Percentiles rank a stretch among this genome's conserved stretches.
phyloP scores from a whole-genome alignment of 1,140 invertebrate genomes.

The Lepidurus couesii region DNA sequence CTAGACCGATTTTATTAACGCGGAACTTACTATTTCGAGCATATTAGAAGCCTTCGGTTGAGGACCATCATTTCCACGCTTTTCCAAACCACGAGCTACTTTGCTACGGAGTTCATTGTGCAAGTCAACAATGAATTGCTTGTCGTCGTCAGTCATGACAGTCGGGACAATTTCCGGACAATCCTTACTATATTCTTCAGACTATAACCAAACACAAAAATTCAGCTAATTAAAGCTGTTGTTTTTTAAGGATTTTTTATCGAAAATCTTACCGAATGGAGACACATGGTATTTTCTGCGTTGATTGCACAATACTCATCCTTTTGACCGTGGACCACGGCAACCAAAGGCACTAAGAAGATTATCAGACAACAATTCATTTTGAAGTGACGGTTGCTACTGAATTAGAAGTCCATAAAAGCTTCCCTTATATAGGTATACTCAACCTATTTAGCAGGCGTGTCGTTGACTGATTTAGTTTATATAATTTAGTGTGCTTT shows the following conservation, averaged over 20 bases:
- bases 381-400: background rate
- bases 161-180: constrained; percentile 20
- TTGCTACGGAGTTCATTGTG: constrained; percentile 32
- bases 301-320: constrained; percentile 27
- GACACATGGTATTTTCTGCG: constrained; percentile 27
- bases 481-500: no score
- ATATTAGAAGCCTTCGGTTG: constrained; percentile 34
- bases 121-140: constrained; percentile 27
- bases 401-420: background rate
- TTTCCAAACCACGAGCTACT: constrained; percentile 33
- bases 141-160: constrained; percentile 14
- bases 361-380: background rate
- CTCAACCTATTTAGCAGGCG: no score
- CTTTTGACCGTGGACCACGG: background rate
- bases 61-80: constrained; percentile 29
- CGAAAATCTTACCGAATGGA: background rate
- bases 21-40: constrained; percentile 29
- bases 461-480: no score
- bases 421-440: background rate
- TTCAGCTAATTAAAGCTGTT: background rate
- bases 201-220: constrained; percentile 25
- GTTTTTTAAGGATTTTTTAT: background rate
- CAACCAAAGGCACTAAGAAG: background rate
- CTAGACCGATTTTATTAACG: background rate
- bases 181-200: constrained; percentile 1